Evolutionary conservation across 2,113 vertebrate genomes (phyloP).

Genomic region (Rhinichthys klamathensis): DNA sequence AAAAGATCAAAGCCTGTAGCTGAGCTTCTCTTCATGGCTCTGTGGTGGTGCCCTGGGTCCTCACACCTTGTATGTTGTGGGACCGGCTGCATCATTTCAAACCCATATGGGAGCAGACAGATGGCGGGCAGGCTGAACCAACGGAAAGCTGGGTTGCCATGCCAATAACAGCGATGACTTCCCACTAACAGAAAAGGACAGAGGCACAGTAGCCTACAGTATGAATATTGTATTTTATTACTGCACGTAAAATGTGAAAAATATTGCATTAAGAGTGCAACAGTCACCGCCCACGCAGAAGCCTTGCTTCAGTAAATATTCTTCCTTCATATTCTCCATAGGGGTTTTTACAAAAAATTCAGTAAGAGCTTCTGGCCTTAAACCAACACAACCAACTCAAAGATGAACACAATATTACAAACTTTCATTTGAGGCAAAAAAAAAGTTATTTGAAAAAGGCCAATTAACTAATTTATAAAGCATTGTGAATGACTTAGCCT

Average conservation of each 20-base stretch:
- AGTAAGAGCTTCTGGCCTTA: neutral
- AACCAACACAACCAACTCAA: neutral
- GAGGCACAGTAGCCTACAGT: neutral
- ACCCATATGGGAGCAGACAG: slow-evolving; percentile 64
- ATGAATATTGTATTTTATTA: neutral
- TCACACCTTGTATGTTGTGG: slow-evolving; percentile 60
- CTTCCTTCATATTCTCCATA: neutral
- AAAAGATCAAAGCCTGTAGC: slow-evolving; percentile 58
- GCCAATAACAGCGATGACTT: slow-evolving; percentile 45
- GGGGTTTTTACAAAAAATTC: neutral
- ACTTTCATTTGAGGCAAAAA: neutral
- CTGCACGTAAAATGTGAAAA: neutral
- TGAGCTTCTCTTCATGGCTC: slow-evolving; percentile 16
- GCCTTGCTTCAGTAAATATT: neutral
- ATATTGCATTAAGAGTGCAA: neutral
- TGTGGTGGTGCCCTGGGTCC: slow-evolving; percentile 53
- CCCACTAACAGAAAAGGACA: slow-evolving; percentile 18
- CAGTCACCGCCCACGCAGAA: neutral
- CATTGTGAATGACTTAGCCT: neutral
- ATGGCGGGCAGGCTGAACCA: slow-evolving; percentile 60
- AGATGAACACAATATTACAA: neutral
- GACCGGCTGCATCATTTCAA: slow-evolving; percentile 68
- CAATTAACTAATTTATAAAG: neutral
- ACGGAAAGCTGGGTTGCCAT: slow-evolving; percentile 48
- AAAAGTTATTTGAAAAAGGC: neutral